These are phyloP conservation scores for Papilio gigon DNA, from an alignment of 2,888 invertebrate genomes.

Conservation along the genomic window DNA sequence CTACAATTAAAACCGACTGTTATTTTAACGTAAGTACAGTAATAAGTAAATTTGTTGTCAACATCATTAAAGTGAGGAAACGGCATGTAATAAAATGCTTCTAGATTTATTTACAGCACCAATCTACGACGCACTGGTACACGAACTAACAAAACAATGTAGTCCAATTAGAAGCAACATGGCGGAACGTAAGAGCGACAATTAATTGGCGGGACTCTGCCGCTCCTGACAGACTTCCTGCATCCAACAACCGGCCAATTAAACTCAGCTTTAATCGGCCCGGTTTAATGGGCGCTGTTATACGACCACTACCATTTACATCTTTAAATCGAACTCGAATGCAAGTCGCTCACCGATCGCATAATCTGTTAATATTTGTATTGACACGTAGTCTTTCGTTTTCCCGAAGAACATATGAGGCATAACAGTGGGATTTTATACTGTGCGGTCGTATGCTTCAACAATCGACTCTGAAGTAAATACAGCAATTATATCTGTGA, in stretches of 20 bases:
- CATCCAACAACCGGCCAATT: constrained; percentile 54
- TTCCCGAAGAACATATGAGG: too few relatives aligned
- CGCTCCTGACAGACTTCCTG: constrained; percentile 44
- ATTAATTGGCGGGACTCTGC: constrained; percentile 37
- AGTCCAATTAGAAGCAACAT: constrained; percentile 37
- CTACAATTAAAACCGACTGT: too few relatives aligned
- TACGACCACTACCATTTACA: constrained; percentile 33
- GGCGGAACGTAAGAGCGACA: constrained; percentile 24
- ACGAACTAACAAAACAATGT: constrained; percentile 30
- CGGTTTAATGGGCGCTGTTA: constrained; percentile 28
- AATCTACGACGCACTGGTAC: constrained; percentile 14
- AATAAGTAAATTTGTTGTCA: background rate
- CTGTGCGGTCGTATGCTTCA: too few relatives aligned
- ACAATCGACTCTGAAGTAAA: too few relatives aligned
- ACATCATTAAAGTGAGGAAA: background rate
- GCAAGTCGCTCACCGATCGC: background rate
- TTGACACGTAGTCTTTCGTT: too few relatives aligned
- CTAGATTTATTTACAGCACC: constrained; percentile 9
- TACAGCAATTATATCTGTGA: background rate
- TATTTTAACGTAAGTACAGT: too few relatives aligned
- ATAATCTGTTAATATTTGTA: too few relatives aligned
- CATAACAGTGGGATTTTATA: too few relatives aligned
- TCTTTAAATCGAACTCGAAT: background rate
- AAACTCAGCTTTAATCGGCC: constrained; percentile 35
- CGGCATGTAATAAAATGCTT: background rate